These are phyloP conservation scores for Helarctos malayanus DNA, from an alignment of 2,797 vertebrate species.

Conservation along the genomic window DNA sequence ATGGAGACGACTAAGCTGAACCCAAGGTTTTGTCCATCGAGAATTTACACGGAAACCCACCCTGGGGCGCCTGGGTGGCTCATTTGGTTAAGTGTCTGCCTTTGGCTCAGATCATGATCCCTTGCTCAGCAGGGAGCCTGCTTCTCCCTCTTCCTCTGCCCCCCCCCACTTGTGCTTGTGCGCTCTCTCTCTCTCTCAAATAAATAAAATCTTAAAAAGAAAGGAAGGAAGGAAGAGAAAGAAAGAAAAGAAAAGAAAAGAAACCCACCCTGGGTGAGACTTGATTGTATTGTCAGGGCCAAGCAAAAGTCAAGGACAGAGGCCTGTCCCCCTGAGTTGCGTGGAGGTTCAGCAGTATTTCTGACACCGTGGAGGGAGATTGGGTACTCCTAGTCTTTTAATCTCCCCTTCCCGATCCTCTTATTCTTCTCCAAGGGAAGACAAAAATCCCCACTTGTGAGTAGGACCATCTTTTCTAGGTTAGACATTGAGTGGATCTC, in stretches of 20 bases:
- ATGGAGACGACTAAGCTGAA: neutral
- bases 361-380: neutral
- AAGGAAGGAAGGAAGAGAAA: too few relatives aligned
- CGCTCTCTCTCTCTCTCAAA: too few relatives aligned
- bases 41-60: neutral
- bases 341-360: neutral
- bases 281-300: neutral
- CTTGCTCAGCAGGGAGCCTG: too few relatives aligned
- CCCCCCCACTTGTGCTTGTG: too few relatives aligned
- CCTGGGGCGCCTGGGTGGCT: too few relatives aligned
- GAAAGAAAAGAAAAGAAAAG: neutral
- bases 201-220: too few relatives aligned
- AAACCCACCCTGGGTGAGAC: neutral
- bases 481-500: neutral
- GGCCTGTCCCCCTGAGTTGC: neutral
- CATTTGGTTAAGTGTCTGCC: too few relatives aligned
- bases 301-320: neutral
- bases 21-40: neutral
- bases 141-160: too few relatives aligned
- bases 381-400: neutral
- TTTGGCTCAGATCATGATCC: too few relatives aligned
- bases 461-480: slow-evolving; percentile 1
- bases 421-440: neutral
- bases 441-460: neutral
- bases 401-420: neutral